These are phyloP conservation scores for Ectemnius lituratus DNA, from an alignment of 2,888 invertebrate genomes.

Conservation along the genomic window DNA sequence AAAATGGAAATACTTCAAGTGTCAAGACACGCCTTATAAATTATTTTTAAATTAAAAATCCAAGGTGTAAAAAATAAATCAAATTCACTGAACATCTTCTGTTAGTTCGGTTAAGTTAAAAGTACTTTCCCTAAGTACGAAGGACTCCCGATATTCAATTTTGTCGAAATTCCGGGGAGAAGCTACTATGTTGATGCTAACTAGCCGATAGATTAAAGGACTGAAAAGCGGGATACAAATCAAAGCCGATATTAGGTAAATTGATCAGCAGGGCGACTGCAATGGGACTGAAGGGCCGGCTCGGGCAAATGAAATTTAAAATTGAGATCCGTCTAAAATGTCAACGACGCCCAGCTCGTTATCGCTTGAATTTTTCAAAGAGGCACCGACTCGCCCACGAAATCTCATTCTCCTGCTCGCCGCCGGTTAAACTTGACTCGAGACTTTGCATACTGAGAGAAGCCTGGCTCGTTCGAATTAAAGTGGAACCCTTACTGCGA, in stretches of 20 bases:
- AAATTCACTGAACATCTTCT: too few relatives aligned
- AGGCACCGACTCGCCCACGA: conserved; percentile 39
- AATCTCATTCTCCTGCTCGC: conserved; percentile 33
- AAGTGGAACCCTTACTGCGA: conserved; percentile 12
- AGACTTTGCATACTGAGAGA: conserved; percentile 50
- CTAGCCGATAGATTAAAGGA: too few relatives aligned
- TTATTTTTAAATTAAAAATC: too few relatives aligned
- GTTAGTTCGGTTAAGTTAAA: too few relatives aligned
- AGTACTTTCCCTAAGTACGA: too few relatives aligned
- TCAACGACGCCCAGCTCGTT: conserved; percentile 57
- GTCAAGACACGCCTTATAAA: too few relatives aligned
- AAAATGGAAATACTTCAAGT: too few relatives aligned
- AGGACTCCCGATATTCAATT: too few relatives aligned
- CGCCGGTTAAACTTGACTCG: conserved; percentile 44
- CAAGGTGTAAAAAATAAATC: too few relatives aligned
- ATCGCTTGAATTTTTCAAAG: conserved; percentile 63
- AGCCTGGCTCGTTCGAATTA: conserved; percentile 29
- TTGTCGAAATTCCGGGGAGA: too few relatives aligned
- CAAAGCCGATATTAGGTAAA: conserved; percentile 53
- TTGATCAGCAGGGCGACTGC: conserved; percentile 38
- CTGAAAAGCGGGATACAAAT: conserved; percentile 10
- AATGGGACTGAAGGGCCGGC: conserved; percentile 20
- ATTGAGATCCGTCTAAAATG: conserved; percentile 63
- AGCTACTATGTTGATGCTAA: too few relatives aligned
- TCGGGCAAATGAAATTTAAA: conserved; percentile 51